phyloP scores from a whole-genome alignment of 2,797 vertebrate species.

The Acanthis flammea region DNA sequence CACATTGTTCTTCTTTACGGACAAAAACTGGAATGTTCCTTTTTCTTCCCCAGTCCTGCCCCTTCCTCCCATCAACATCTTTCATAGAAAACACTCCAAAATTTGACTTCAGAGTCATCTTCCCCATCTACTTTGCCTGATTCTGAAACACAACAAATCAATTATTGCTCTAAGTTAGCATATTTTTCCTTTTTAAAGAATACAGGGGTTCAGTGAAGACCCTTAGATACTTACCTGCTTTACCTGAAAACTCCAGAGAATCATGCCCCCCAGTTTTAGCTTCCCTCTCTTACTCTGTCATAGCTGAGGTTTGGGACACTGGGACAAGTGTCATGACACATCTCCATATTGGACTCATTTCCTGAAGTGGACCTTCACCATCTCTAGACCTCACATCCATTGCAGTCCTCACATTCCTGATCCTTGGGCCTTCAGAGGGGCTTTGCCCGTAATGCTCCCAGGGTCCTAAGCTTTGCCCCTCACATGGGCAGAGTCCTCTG shows the following conservation, averaged over 20 bases:
- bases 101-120: not conserved
- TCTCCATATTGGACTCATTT: not conserved
- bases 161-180: not conserved
- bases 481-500: not conserved
- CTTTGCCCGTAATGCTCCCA: fast-evolving
- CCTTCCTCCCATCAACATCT: not conserved
- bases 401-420: not conserved
- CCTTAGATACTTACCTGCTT: not conserved
- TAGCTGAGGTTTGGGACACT: not conserved
- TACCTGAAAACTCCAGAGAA: not conserved
- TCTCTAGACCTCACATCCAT: not conserved
- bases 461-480: not conserved
- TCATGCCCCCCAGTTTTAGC: fast-evolving
- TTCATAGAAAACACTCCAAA: not conserved
- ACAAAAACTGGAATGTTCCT: not conserved
- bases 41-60: not conserved
- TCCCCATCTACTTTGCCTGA: not conserved
- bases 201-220: not conserved
- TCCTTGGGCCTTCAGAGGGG: not conserved
- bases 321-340: not conserved
- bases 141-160: not conserved
- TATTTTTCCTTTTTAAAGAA: not conserved
- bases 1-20: fast-evolving
- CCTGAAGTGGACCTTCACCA: not conserved
- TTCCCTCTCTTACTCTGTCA: not conserved